Evolutionary conservation across 2,797 vertebrate species (phyloP).

Genomic region (Parauchenoglanis ngamensis): DNA sequence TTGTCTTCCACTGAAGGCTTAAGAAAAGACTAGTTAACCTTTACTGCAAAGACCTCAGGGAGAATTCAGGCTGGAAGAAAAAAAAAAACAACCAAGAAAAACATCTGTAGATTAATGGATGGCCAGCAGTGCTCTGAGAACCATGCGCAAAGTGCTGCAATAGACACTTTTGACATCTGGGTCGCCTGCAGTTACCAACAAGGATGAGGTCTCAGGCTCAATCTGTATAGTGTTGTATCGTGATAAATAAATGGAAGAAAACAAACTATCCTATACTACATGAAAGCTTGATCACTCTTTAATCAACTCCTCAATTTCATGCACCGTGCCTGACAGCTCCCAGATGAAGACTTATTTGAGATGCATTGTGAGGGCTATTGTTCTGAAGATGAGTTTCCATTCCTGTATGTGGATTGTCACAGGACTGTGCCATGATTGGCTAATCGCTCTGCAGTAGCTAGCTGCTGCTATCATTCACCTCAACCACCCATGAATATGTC

Average conservation of each 20-base stretch:
- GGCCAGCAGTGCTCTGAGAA: constrained; percentile 41
- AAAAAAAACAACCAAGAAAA: constrained; percentile 56
- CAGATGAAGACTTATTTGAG: not conserved
- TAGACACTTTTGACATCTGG: constrained; percentile 60
- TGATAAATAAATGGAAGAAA: constrained; percentile 1
- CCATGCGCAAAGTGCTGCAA: constrained; percentile 53
- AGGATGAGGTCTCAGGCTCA: constrained; percentile 34
- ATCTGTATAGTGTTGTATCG: not conserved
- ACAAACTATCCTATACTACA: too few relatives aligned
- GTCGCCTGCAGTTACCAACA: constrained; percentile 50
- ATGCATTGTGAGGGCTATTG: not conserved
- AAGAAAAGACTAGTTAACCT: constrained; percentile 86
- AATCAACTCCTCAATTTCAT: constrained; percentile 12
- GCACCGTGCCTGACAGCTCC: not conserved
- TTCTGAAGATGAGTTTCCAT: not conserved
- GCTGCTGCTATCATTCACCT: constrained; percentile 17
- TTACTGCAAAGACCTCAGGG: constrained; percentile 74
- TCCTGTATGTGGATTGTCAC: not conserved
- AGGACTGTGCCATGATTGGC: constrained; percentile 18
- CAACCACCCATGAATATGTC: constrained; percentile 47
- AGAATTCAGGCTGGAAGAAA: constrained; percentile 58
- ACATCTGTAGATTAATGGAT: constrained; percentile 56
- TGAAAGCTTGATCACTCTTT: not conserved
- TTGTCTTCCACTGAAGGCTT: constrained; percentile 83
- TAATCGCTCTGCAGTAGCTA: constrained; percentile 37